Conservation (phyloP, 2,888 invertebrate genomes). For the Pachliopta kotzebuea region DNA sequence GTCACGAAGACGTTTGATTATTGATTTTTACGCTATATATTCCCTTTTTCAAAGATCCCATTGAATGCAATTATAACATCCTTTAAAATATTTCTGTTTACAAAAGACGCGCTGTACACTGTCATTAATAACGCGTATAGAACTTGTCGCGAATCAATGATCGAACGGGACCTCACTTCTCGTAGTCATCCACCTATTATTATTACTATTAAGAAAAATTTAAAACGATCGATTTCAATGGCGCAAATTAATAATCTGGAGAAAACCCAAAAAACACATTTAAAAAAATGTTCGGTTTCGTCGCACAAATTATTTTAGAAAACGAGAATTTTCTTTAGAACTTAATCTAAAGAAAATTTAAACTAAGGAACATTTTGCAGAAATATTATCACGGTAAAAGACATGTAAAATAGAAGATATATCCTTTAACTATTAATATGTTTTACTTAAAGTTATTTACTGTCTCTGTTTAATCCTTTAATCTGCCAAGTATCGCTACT, state of each 20-base stretch:
- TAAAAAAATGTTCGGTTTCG: neutral
- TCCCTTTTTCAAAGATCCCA: conserved; percentile 66
- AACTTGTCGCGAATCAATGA: conserved; percentile 66
- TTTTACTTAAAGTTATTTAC: conserved; percentile 61
- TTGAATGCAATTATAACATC: conserved; percentile 72
- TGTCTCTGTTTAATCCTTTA: conserved; percentile 63
- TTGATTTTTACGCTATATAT: conserved; percentile 80
- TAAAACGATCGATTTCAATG: too few species aligned
- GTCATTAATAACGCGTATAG: conserved; percentile 75
- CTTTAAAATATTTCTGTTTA: conserved; percentile 62
- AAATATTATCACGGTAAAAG: neutral
- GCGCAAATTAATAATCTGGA: too few species aligned
- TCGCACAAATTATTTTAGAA: neutral
- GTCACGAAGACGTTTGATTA: conserved; percentile 70
- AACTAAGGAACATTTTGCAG: neutral
- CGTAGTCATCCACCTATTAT: conserved; percentile 32
- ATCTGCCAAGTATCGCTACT: conserved; percentile 65
- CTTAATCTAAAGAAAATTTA: neutral
- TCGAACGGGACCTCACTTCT: conserved; percentile 31
- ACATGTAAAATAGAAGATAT: conserved; percentile 4
- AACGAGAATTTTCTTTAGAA: neutral
- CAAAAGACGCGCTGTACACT: conserved; percentile 64
- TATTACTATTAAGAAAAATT: conserved; percentile 8
- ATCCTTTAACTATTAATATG: conserved; percentile 44
- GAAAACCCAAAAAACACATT: too few species aligned